Conservation (phyloP, 2,888 invertebrate genomes). For the Bombylius major region DNA sequence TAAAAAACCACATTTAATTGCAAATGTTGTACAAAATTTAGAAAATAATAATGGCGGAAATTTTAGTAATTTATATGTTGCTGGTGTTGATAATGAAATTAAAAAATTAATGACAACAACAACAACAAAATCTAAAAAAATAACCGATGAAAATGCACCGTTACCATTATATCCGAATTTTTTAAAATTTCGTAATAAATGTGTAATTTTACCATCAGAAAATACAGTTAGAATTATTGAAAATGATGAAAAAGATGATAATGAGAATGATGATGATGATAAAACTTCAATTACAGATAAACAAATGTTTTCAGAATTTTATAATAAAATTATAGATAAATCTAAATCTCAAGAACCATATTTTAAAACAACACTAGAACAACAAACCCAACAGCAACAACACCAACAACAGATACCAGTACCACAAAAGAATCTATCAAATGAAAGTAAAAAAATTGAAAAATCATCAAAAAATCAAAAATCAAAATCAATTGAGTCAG, state of each 20-base stretch:
- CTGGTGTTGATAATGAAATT: too few species aligned
- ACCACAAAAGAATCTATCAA: too few species aligned
- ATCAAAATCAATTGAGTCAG: too few species aligned
- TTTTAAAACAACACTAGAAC: background rate
- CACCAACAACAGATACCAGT: too few species aligned
- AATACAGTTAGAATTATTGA: background rate
- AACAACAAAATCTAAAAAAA: background rate
- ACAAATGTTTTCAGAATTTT: background rate
- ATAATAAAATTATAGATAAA: background rate
- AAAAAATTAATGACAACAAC: too few species aligned
- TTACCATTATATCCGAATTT: background rate
- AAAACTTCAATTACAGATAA: background rate
- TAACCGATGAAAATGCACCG: background rate
- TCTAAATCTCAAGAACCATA: background rate
- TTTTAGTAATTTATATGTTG: too few species aligned
- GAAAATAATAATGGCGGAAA: too few species aligned
- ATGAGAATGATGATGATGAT: background rate
- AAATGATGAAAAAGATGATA: background rate
- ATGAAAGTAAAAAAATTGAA: too few species aligned
- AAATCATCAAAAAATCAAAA: too few species aligned
- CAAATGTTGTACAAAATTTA: background rate
- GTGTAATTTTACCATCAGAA: background rate
- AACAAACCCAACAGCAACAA: background rate
- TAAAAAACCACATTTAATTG: background rate
- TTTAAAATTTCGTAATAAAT: background rate